Evolutionary conservation across 2,797 vertebrate species (phyloP), one percentile per base, ranked within the genome.

Genomic region (Cryptoblepharus egeriae): DNA sequence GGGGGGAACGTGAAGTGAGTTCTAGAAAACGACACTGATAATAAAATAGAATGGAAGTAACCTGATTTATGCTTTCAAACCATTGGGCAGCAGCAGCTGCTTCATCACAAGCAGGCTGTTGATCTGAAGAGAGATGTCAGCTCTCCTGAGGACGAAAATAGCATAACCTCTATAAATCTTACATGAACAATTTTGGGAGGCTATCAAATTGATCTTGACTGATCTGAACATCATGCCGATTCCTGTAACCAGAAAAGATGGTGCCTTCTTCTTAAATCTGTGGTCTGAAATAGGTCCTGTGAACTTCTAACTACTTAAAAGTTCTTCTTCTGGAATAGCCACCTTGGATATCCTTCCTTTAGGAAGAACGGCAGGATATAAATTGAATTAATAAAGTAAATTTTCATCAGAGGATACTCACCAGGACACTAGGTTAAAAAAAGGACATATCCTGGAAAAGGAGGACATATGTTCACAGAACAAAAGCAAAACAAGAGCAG

Each of bases 101-200:
- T 61, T 57, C 65, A 75, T 69, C 85, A 52, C 57, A 68, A 83
- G 75, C 61, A 81, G 22, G 18, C n/a, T 28, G 2, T 75, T 74
- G 78, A 73, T 58, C 74, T 85, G 57, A 84, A 83, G 73, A 60
- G 77, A 45, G 60, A 37, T 68, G 82, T 26, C 55, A 75, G n/a
- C 71, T 16, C 24, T 87, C 75, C 76, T 37, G 67, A 89, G 72
- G 82, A 39, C 28, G 69, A 63, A 88, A 83, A 72, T 42, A 79
- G 45, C 39, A 76, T 18, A 80, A 4, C 69, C 87, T 60, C 1
- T 3, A 24, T 18, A 45, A 71, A 65, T 71, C 72, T 57, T 75
- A 77, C 88, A 85, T 72, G 79, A 72, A 57, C 49, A 76, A 5
- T 1, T 30, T 85, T 88, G 80, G 75, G 39, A 75, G 16, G 9